These are phyloP conservation scores for Barypeithes pellucidus DNA, from an alignment of 2,888 invertebrate genomes.

Conservation along the genomic window DNA sequence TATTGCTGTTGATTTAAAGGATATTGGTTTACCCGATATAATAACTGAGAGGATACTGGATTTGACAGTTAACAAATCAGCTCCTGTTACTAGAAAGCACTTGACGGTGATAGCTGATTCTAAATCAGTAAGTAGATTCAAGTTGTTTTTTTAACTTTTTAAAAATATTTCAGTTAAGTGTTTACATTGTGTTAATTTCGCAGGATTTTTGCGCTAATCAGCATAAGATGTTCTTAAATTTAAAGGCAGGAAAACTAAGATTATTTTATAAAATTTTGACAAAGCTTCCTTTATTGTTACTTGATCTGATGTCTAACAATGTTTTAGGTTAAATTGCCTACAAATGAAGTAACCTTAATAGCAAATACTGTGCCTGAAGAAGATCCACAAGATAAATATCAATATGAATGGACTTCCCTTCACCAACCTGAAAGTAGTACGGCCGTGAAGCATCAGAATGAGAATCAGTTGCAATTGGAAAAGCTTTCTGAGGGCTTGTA, in stretches of 20 bases:
- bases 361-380: constrained; percentile 83
- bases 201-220: too few relatives aligned
- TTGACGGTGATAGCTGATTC: constrained; percentile 84
- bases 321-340: constrained; percentile 79
- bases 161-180: too few relatives aligned
- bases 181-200: too few relatives aligned
- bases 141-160: too few relatives aligned
- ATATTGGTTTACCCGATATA: constrained; percentile 58
- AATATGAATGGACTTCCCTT: constrained; percentile 91
- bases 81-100: constrained; percentile 75
- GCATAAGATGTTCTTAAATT: too few relatives aligned
- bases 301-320: constrained; percentile 4
- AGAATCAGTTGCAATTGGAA: constrained; percentile 86
- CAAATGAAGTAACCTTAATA: constrained; percentile 87
- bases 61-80: constrained; percentile 64
- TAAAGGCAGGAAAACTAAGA: too few relatives aligned
- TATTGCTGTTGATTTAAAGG: constrained; percentile 65
- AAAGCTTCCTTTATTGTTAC: too few relatives aligned
- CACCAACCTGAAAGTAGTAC: constrained; percentile 85
- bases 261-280: too few relatives aligned
- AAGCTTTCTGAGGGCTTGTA: constrained; percentile 91
- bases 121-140: constrained; percentile 74
- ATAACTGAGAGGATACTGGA: constrained; percentile 61
- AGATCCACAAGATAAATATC: constrained; percentile 84
- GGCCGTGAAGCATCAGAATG: constrained; percentile 87